Evolutionary conservation across 2,888 invertebrate species (phyloP), one percentile per base, ranked within the genome.

Genomic region (Nebria salina): DNA sequence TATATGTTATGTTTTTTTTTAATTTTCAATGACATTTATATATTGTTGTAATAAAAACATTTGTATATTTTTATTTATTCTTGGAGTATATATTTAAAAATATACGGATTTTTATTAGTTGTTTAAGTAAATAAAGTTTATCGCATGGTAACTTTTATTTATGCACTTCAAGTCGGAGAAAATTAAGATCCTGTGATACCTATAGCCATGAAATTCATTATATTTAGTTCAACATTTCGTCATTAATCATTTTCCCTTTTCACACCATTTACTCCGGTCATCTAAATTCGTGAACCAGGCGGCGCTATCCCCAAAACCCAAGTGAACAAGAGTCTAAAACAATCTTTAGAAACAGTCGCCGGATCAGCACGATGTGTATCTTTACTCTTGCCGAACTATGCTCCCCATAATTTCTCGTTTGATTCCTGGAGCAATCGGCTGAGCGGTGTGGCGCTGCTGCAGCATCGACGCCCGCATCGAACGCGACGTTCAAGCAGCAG

Each of bases 361-460:
- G 34, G 76, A 65, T 76, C 76, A 76, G 76, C 76, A 76, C 65
- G 76, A 76, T 76, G 76, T 76, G 76, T 76, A 76, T 76, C 76
- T 76, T 42, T 54, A 54, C 54, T 54, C 54, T 54, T 76, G 34
- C 76, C 76, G 76, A 76, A 43, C 76, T 76, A 25, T 76, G 65
- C 76, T 76, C 76, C 65, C 76, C 76, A 76, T 76, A 76, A 76
- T 76, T 76, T 76, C 76, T 76, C 76, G 76, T 76, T 76, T 76
- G 76, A 76, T 76, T 76, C 76, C 76, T 76, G 13, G 54, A 20
- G 76, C 65, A 65, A 76, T 65, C 26, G 76, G 34, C 66, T 11
- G 66, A 20, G 15, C 15, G 70, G 70, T 25, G 70, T 34, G 70
- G 70, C 54, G 54, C 54, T 54, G 54, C 11, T 54, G 54, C 13